These are phyloP conservation scores for Arctopsyche grandis DNA, from an alignment of 1,140 invertebrate species.

Conservation along the genomic window DNA sequence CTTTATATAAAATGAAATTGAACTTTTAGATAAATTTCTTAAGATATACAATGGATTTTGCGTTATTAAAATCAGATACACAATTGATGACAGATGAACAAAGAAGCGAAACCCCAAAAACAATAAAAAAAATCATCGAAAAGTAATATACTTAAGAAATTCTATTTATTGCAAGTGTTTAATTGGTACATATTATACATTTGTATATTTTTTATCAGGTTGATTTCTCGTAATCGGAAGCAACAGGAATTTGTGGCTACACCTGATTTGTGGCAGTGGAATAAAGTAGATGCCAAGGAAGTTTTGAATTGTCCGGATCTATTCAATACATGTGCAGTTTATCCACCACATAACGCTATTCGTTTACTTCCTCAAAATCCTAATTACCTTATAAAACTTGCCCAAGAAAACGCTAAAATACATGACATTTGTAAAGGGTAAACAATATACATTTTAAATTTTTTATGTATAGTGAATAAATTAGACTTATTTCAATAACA, in stretches of 20 bases:
- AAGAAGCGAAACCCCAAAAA: background rate
- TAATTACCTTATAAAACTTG: constrained; percentile 58
- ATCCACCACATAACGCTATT: background rate
- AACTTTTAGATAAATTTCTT: constrained; percentile 6
- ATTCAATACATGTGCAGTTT: background rate
- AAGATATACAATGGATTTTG: constrained; percentile 7
- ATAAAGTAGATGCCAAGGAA: constrained; percentile 56
- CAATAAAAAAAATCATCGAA: constrained; percentile 26
- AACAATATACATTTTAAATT: constrained; percentile 50
- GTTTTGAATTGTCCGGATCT: constrained; percentile 54
- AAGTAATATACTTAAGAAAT: background rate
- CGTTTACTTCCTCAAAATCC: constrained; percentile 56
- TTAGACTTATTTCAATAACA: no score
- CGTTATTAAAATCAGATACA: constrained; percentile 13
- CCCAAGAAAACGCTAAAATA: constrained; percentile 58
- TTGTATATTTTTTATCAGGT: constrained; percentile 57
- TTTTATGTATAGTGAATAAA: no score
- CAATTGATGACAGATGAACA: background rate
- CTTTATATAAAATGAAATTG: no score
- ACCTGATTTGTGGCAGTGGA: constrained; percentile 62
- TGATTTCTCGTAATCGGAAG: constrained; percentile 58
- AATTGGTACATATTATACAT: constrained; percentile 54
- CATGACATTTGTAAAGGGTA: constrained; percentile 58
- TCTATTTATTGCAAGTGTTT: constrained; percentile 35
- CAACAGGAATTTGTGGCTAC: constrained; percentile 57